phyloP scores from a whole-genome alignment of 1,140 invertebrate genomes.

The Brachionus sp. region DNA sequence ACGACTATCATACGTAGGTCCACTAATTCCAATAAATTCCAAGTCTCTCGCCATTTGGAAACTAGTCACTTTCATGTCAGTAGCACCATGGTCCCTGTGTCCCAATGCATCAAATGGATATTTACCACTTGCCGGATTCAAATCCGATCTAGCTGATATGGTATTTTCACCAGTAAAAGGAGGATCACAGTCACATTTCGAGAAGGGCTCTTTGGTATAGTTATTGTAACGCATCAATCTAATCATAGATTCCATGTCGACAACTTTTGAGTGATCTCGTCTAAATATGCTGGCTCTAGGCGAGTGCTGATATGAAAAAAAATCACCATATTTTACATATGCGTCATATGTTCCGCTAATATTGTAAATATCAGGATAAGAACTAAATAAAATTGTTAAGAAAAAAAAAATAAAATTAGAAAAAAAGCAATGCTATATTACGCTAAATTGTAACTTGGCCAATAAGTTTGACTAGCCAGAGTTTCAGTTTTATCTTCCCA shows the following conservation, averaged over 20 bases:
- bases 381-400: slow-evolving; percentile 53
- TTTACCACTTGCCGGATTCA: slow-evolving; percentile 68
- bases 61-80: slow-evolving; percentile 66
- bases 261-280: slow-evolving; percentile 64
- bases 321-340: slow-evolving; percentile 66
- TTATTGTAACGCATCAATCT: slow-evolving; percentile 71
- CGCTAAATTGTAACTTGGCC: slow-evolving; percentile 76
- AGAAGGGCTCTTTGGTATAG: slow-evolving; percentile 68
- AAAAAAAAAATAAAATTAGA: background rate
- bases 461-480: slow-evolving; percentile 68
- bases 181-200: slow-evolving; percentile 69
- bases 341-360: slow-evolving; percentile 55
- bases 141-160: slow-evolving; percentile 69
- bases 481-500: slow-evolving; percentile 68
- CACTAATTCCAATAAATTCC: slow-evolving; percentile 64
- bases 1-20: slow-evolving; percentile 64
- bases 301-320: slow-evolving; percentile 67
- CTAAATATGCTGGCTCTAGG: slow-evolving; percentile 68
- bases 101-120: slow-evolving; percentile 67
- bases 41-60: slow-evolving; percentile 57
- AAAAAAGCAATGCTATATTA: slow-evolving; percentile 53
- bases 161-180: slow-evolving; percentile 71
- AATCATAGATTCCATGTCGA: slow-evolving; percentile 64
- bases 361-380: slow-evolving; percentile 66
- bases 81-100: slow-evolving; percentile 67